Evolutionary conservation across 2,888 invertebrate genomes (phyloP).

Genomic region (Drosophila lacicola): DNA sequence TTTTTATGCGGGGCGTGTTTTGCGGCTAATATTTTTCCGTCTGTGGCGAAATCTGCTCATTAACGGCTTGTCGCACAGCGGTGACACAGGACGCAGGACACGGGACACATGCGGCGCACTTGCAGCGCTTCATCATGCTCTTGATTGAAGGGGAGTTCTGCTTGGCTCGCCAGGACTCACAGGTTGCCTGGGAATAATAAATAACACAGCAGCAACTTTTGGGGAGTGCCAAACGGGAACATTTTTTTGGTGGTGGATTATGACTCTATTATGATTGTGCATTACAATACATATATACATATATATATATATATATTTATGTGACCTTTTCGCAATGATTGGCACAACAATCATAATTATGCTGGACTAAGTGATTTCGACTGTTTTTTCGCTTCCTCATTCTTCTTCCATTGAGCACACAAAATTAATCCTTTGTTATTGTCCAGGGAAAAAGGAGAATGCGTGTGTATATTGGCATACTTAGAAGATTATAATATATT

Average conservation of each 20-base stretch:
- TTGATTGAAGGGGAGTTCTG: constrained; percentile 61
- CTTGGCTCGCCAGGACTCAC: constrained; percentile 11
- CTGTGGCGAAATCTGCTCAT: constrained; percentile 71
- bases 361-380: constrained; percentile 50
- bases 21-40: constrained; percentile 84
- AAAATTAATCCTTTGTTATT: constrained; percentile 22
- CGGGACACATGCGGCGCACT: constrained; percentile 78
- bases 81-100: constrained; percentile 33
- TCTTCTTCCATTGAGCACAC: background rate
- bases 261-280: constrained; percentile 60
- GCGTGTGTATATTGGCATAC: background rate
- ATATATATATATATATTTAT: background rate
- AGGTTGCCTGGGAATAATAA: constrained; percentile 46
- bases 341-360: constrained; percentile 57
- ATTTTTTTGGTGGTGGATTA: constrained; percentile 47
- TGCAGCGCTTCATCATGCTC: constrained; percentile 57
- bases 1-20: constrained; percentile 80
- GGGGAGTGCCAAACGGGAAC: background rate
- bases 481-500: constrained; percentile 2
- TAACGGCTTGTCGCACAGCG: constrained; percentile 67
- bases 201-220: background rate
- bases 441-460: background rate
- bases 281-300: constrained; percentile 5
- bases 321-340: constrained; percentile 30
- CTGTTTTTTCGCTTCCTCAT: constrained; percentile 19